Evolutionary conservation across 2,888 invertebrate genomes (phyloP).

Genomic region (Acrobasis repandana): DNA sequence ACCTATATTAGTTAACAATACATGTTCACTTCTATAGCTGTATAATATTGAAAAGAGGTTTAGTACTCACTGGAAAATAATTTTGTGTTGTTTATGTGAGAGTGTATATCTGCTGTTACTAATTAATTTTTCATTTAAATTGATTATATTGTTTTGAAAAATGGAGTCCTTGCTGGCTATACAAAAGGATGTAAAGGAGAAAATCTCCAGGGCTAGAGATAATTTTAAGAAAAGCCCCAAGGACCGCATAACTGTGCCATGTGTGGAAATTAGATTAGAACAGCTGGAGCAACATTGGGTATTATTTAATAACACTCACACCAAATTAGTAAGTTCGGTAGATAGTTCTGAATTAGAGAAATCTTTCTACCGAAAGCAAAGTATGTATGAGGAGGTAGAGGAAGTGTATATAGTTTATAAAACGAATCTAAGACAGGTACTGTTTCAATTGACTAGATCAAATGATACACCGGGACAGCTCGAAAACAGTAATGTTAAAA

Average conservation of each 20-base stretch:
- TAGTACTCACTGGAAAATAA: too few relatives aligned
- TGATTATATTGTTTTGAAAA: too few relatives aligned
- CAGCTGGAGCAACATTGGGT: not conserved
- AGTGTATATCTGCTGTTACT: too few relatives aligned
- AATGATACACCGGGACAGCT: not conserved
- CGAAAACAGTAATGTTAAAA: not conserved
- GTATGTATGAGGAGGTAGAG: not conserved
- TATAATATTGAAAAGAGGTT: too few relatives aligned
- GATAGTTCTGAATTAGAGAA: not conserved
- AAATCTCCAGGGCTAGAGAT: too few relatives aligned
- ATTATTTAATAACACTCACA: not conserved
- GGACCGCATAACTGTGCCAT: not conserved
- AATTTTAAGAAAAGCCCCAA: constrained; percentile 1
- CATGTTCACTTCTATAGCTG: too few relatives aligned
- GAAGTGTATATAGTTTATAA: not conserved
- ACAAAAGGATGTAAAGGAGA: too few relatives aligned
- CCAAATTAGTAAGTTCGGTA: not conserved
- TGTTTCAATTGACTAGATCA: not conserved
- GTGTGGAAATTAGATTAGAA: not conserved
- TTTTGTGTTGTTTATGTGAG: too few relatives aligned
- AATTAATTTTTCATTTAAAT: too few relatives aligned
- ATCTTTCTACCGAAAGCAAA: not conserved
- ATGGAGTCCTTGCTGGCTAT: too few relatives aligned
- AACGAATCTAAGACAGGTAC: not conserved
- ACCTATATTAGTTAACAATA: too few relatives aligned